These are phyloP conservation scores for Onychomys leucogaster DNA, from an alignment of 2,797 vertebrate genomes.

Conservation along the genomic window DNA sequence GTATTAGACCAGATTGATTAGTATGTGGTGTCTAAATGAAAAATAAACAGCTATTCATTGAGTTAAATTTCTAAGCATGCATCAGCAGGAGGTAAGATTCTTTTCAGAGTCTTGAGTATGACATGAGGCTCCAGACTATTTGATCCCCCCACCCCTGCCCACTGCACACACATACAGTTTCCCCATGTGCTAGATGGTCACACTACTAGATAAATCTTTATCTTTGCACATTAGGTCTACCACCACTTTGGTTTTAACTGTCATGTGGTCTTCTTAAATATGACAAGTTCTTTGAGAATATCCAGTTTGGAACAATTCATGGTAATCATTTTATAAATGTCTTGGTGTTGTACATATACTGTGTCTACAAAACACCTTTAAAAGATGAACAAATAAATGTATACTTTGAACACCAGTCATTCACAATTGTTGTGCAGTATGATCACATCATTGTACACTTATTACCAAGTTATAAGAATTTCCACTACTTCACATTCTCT, in stretches of 20 bases:
- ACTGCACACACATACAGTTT: not conserved
- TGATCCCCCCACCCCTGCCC: too few relatives aligned
- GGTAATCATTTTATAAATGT: constrained; percentile 21
- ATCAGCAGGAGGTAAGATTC: not conserved
- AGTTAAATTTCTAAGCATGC: not conserved
- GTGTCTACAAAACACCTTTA: constrained; percentile 30
- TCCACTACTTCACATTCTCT: constrained; percentile 25
- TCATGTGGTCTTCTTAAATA: not conserved
- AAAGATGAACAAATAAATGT: not conserved
- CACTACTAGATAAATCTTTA: not conserved
- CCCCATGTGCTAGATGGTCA: not conserved
- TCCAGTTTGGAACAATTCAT: constrained; percentile 19
- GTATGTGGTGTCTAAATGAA: not conserved
- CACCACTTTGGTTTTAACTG: not conserved
- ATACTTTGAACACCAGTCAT: not conserved
- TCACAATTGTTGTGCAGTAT: not conserved
- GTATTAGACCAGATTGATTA: not conserved
- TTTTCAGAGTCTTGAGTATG: not conserved
- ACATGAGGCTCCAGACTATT: not conserved
- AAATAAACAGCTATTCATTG: not conserved
- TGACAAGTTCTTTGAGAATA: not conserved
- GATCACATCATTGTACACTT: not conserved
- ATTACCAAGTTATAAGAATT: not conserved
- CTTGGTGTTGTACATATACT: not conserved
- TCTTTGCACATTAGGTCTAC: not conserved